These are phyloP conservation scores for Drosophila novamexicana DNA, from an alignment of 1,140 invertebrate species.

Conservation along the genomic window DNA sequence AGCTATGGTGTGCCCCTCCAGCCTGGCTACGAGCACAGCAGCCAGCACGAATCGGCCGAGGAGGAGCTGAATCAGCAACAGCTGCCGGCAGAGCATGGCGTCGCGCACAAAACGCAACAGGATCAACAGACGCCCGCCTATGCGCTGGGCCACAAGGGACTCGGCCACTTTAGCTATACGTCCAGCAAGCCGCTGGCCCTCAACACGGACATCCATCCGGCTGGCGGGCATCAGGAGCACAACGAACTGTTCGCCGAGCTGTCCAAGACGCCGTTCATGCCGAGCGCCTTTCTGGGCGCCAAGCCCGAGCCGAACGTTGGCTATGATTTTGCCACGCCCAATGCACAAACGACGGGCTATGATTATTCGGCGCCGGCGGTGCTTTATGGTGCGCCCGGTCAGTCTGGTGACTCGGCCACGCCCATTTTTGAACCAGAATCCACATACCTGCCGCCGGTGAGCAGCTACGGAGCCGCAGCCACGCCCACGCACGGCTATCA, in stretches of 20 bases:
- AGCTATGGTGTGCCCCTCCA: slow-evolving; percentile 66
- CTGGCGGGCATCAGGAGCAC: slow-evolving; percentile 23
- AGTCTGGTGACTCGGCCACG: slow-evolving; percentile 69
- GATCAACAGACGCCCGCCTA: slow-evolving; percentile 61
- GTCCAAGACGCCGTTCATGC: slow-evolving; percentile 71
- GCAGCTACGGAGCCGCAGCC: slow-evolving; percentile 53
- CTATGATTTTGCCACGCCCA: slow-evolving; percentile 68
- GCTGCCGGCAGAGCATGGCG: slow-evolving; percentile 43
- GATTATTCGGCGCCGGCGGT: slow-evolving; percentile 58
- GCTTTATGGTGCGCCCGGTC: slow-evolving; percentile 64
- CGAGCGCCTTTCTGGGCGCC: slow-evolving; percentile 75
- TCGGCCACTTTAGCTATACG: slow-evolving; percentile 74
- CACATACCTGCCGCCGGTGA: slow-evolving; percentile 61
- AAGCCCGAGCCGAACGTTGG: slow-evolving; percentile 59
- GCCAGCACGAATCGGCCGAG: slow-evolving; percentile 5
- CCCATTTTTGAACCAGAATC: slow-evolving; percentile 72
- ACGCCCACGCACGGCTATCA: slow-evolving; percentile 63
- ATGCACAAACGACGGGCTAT: slow-evolving; percentile 61
- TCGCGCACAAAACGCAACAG: slow-evolving; percentile 4
- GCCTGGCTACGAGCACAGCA: slow-evolving; percentile 57
- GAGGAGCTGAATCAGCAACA: slow-evolving; percentile 43
- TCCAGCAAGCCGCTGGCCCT: slow-evolving; percentile 73
- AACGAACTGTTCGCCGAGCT: slow-evolving; percentile 44
- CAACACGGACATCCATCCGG: slow-evolving; percentile 56
- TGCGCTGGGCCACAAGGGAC: slow-evolving; percentile 74